Base-by-base conservation (phyloP, 1,140 invertebrate species). In the Cydia fagiglandana region DNA sequence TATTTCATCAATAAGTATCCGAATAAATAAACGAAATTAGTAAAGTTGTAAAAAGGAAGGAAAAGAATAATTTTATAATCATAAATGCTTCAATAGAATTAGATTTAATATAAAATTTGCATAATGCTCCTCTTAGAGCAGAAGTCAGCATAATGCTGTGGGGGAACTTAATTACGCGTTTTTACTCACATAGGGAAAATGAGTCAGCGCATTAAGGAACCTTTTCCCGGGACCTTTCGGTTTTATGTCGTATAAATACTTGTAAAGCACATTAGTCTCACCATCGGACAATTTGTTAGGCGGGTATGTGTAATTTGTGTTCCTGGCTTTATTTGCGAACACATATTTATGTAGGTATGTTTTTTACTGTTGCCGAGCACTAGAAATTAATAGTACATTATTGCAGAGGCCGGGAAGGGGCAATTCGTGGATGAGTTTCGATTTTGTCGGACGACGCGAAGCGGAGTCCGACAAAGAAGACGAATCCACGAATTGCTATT, bases 121-220 rank as follows among this genome's bases (percentile, higher is more conserved):
- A 56, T 56, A 56, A 56, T 56, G 6, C 6, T n/a, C 6, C n/a
- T 56, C 24, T n/a, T 56, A 12, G 15, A 7, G 34, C 15, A 68
- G 38, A 68, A 38, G 28, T 68, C 64, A 68, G 64, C 15, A 34
- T n/a, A 12, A n/a, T 68, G 38, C 24, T n/a, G 28, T 7, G 77
- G 64, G 13, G 7, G 2, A 17, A 70, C 77, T 75, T 79, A 78
- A 80, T 80, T 80, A 75, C 75, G 10, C 61, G 75, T 78, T 80
- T 80, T 80, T 75, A 76, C 66, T 73, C 50, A 30, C 64, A 70
- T 76, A 64, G 20, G 41, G 47, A 38, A 80, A 79, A 80, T 77
- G 76, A 80, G 76, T 75, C 34, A 34, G 79, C 53, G 45, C 41
- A 77, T 80, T 78, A 78, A 6, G 47, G 50, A 75, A 47, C 75